Conservation (phyloP, 2,888 invertebrate genomes). For the Cabera pusaria region DNA sequence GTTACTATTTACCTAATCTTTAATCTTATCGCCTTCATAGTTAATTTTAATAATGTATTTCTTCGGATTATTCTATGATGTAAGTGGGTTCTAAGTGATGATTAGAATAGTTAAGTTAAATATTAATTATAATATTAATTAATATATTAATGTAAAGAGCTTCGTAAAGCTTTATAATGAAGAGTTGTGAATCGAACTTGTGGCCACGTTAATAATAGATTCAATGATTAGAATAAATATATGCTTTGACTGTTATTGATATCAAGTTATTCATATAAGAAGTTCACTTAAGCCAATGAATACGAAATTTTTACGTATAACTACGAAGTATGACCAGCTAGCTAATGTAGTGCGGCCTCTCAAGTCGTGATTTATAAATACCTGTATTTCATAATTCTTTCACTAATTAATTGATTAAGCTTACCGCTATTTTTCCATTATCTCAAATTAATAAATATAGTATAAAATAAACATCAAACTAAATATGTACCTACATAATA, state of each 20-base stretch:
- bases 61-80: constrained; percentile 40
- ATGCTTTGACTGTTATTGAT: constrained; percentile 62
- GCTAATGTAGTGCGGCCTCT: constrained; percentile 13
- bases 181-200: constrained; percentile 83
- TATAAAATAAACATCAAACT: too few relatives aligned
- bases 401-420: constrained; percentile 1
- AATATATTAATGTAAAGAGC: constrained; percentile 80
- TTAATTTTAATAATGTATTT: constrained; percentile 49
- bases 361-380: too few relatives aligned
- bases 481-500: too few relatives aligned
- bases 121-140: constrained; percentile 47
- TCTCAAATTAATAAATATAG: too few relatives aligned
- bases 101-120: constrained; percentile 50
- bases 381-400: too few relatives aligned
- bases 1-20: constrained; percentile 50
- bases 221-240: constrained; percentile 62
- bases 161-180: constrained; percentile 81
- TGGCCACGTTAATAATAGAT: constrained; percentile 76
- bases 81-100: constrained; percentile 57
- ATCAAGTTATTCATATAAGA: constrained; percentile 53
- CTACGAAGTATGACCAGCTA: constrained; percentile 16
- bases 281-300: constrained; percentile 41
- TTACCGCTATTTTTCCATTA: constrained; percentile 1
- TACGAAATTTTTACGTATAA: constrained; percentile 18
- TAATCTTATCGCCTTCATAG: constrained; percentile 62